These are phyloP conservation scores for Hirudinaria manillensis DNA, from an alignment of 2,888 invertebrate species.

Conservation along the genomic window DNA sequence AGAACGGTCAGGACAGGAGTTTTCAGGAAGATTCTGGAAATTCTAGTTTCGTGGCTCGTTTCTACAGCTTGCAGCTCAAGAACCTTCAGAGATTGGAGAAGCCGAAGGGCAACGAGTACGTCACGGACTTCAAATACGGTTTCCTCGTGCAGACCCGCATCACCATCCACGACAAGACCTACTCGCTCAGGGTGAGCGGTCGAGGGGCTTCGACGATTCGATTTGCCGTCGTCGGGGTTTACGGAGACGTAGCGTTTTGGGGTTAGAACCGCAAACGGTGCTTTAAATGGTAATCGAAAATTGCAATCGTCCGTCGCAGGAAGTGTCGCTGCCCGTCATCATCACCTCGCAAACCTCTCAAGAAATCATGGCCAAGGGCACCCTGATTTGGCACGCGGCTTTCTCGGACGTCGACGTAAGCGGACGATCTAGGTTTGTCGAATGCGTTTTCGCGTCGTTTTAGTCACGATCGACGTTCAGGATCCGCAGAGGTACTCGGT, in stretches of 20 bases:
- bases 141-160: slow-evolving; percentile 35
- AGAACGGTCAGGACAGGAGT: slow-evolving; percentile 23
- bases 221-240: background rate
- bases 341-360: slow-evolving; percentile 37
- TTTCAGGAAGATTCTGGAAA: slow-evolving; percentile 21
- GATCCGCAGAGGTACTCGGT: background rate
- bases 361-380: slow-evolving; percentile 38
- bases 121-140: slow-evolving; percentile 38
- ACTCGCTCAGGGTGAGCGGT: slow-evolving; percentile 32
- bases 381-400: slow-evolving; percentile 39
- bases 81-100: slow-evolving; percentile 33
- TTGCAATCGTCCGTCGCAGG: slow-evolving; percentile 20
- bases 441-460: background rate
- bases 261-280: too few relatives aligned
- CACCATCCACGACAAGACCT: slow-evolving; percentile 26
- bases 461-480: background rate
- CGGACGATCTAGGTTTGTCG: background rate
- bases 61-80: slow-evolving; percentile 31
- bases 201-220: background rate
- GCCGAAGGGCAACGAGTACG: slow-evolving; percentile 34
- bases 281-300: too few relatives aligned
- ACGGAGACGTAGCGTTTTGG: background rate
- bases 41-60: slow-evolving; percentile 31
- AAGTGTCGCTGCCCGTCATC: slow-evolving; percentile 36
- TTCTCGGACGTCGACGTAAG: slow-evolving; percentile 33